Evolutionary conservation across 1,140 invertebrate species (phyloP), one percentile per base, ranked within the genome.

Genomic region (Ladona fulva): DNA sequence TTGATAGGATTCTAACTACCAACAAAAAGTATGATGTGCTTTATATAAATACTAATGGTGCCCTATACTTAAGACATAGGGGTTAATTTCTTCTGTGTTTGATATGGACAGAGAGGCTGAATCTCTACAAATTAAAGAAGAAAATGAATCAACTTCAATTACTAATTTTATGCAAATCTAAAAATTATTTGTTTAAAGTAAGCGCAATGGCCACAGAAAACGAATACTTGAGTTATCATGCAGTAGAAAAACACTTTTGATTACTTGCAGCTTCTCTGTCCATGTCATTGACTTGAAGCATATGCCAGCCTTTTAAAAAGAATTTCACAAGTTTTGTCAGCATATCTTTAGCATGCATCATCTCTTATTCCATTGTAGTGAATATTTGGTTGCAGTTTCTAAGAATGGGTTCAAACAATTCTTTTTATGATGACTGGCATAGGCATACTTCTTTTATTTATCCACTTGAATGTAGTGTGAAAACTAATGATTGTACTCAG

Each of bases 401-500:
- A 12, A 66, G 52, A 66, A 22, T 66, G 52, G n/a, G n/a, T 66
- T 66, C 52, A 66, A 66, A 66, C 14, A 12, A 19, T 16, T 66
- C n/a, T 22, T 66, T 66, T 66, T 22, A 19, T 22, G n/a, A 66
- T 66, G 52, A 66, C 52, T 66, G 52, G 52, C 52, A 66, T 66
- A 66, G 52, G 52, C 52, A 66, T 19, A 16, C 52, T 66, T 22
- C n/a, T 76, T 75, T 76, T 76, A 76, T 76, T 76, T 76, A 76
- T 76, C n/a, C 75, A 76, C 75, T 76, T 76, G 25, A 42, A 76
- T 76, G 75, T 76, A 76, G 75, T 76, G 25, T 76, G 75, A 76
- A 76, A 76, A 76, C 25, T 22, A 76, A 29, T 42, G 25, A 29
- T 76, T 37, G 25, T 76, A 76, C 75, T 76, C 75, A 76, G 75